Percentiles rank a stretch among this genome's conserved stretches.
Evolutionary conservation across 2,797 vertebrate species (phyloP).

Genomic region (Dryobates pubescens): DNA sequence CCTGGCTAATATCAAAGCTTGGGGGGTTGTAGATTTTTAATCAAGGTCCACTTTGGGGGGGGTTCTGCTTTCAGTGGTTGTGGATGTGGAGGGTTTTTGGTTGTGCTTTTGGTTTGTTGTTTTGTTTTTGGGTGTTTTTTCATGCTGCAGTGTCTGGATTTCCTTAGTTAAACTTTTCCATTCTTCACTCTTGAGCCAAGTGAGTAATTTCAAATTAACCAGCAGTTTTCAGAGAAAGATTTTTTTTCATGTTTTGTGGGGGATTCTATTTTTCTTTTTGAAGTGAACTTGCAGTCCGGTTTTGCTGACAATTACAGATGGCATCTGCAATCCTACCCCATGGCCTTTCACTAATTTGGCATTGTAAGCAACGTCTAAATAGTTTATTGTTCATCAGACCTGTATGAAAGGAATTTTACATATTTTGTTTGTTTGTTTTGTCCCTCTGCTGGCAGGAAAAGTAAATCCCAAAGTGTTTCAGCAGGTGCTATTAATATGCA

Average conservation of each 20-base stretch:
- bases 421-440: conserved; percentile 63
- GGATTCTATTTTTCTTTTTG: not conserved
- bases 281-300: not conserved
- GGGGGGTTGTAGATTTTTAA: conserved; percentile 66
- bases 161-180: conserved; percentile 67
- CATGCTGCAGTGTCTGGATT: conserved; percentile 53
- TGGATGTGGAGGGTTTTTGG: not conserved
- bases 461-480: conserved; percentile 83
- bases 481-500: conserved; percentile 85
- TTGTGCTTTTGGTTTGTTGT: not conserved
- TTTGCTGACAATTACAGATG: conserved; percentile 49
- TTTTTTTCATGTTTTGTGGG: conserved; percentile 41
- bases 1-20: conserved; percentile 69
- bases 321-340: conserved; percentile 21
- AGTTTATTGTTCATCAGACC: conserved; percentile 67
- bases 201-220: conserved; percentile 43
- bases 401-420: conserved; percentile 69
- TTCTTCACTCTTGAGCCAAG: conserved; percentile 50
- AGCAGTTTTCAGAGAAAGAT: conserved; percentile 32
- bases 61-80: conserved; percentile 16
- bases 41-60: conserved; percentile 69
- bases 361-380: conserved; percentile 43
- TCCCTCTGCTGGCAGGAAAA: conserved; percentile 80
- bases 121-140: not conserved
- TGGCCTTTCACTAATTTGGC: conserved; percentile 44